phyloP scores from a whole-genome alignment of 2,888 invertebrate species.

The Nycteola revayana region DNA sequence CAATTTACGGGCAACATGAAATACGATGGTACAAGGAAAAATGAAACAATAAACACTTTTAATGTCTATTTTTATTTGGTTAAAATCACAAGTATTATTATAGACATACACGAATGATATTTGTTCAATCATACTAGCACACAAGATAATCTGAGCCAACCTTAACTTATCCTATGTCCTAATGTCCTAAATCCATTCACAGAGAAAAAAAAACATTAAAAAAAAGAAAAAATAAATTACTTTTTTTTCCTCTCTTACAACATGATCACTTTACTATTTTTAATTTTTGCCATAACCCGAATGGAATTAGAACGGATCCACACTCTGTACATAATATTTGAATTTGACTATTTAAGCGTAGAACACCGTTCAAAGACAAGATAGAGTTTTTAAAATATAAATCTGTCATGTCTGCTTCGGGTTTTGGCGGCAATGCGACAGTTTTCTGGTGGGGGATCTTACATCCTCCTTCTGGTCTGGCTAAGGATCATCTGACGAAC shows the following conservation, averaged over 20 bases:
- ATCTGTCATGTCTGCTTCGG: constrained; percentile 19
- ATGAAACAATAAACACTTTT: constrained; percentile 4
- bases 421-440: constrained; percentile 5
- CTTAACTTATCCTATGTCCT: constrained; percentile 37
- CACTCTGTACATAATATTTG: constrained; percentile 9
- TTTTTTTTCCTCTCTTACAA: constrained; percentile 40
- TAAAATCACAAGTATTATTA: constrained; percentile 51
- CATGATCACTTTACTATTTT: constrained; percentile 50
- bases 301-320: constrained; percentile 20
- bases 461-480: constrained; percentile 65
- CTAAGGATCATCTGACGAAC: constrained; percentile 82
- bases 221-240: constrained; percentile 50
- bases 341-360: constrained; percentile 11
- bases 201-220: constrained; percentile 23
- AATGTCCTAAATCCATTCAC: constrained; percentile 28
- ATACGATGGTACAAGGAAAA: too few species aligned
- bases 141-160: constrained; percentile 29
- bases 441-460: background rate
- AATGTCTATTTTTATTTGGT: constrained; percentile 66
- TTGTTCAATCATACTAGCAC: constrained; percentile 30
- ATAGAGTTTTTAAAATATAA: constrained; percentile 5
- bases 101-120: constrained; percentile 28
- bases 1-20: too few species aligned
- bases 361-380: constrained; percentile 18
- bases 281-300: constrained; percentile 27